A percentile compares a stretch with the other conserved stretches of the same genome.
These are phyloP conservation scores for Amblyteles armatorius DNA, from an alignment of 2,888 invertebrate genomes.

Conservation along the genomic window DNA sequence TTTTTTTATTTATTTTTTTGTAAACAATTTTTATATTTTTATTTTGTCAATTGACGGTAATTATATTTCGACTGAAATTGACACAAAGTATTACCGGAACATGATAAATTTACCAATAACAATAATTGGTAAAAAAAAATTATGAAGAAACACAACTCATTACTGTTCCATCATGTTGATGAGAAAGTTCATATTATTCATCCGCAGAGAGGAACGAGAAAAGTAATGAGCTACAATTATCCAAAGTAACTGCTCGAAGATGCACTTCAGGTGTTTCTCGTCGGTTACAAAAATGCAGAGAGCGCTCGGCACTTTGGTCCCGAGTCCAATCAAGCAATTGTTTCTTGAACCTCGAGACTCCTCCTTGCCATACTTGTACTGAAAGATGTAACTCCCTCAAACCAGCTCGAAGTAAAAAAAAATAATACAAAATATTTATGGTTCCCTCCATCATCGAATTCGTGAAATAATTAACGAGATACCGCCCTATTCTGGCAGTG, in stretches of 20 bases:
- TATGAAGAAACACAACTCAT: not conserved
- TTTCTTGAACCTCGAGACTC: not conserved
- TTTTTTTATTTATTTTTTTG: too few species aligned
- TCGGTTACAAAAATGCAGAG: not conserved
- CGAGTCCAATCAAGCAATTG: not conserved
- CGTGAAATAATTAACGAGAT: slow-evolving; percentile 3
- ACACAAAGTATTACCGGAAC: too few species aligned
- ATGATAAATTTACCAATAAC: too few species aligned
- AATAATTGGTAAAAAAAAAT: not conserved
- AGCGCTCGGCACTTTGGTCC: not conserved
- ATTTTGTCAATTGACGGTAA: too few species aligned
- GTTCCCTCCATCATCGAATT: not conserved
- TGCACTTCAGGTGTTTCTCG: not conserved
- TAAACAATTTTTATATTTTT: too few species aligned
- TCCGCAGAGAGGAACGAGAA: not conserved
- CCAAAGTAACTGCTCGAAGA: slow-evolving; percentile 12
- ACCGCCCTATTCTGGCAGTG: not conserved
- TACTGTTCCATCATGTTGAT: not conserved
- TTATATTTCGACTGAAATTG: too few species aligned
- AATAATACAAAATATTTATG: not conserved
- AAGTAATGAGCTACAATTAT: slow-evolving; percentile 1
- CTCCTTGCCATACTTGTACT: not conserved
- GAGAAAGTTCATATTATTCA: not conserved
- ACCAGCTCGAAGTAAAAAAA: not conserved
- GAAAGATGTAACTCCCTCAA: not conserved